These are phyloP conservation scores for Thecophora atra DNA, from an alignment of 2,888 invertebrate genomes.

Conservation along the genomic window DNA sequence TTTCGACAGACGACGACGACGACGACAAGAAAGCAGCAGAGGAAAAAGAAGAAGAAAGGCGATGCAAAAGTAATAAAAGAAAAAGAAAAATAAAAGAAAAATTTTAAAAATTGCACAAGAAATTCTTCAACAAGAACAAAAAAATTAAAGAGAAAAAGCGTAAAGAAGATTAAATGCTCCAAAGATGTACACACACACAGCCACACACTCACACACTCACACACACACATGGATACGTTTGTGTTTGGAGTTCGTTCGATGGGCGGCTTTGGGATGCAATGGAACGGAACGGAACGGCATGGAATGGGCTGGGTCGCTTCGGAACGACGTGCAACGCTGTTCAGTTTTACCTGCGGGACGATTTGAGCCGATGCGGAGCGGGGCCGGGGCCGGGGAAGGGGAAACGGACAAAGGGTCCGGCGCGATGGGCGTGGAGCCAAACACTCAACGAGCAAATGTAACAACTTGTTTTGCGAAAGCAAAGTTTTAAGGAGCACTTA, in stretches of 20 bases:
- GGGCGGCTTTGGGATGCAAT: conserved; percentile 25
- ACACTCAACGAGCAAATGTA: background rate
- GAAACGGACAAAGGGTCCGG: too few species aligned
- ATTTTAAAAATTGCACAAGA: conserved; percentile 22
- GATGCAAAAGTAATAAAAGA: conserved; percentile 22
- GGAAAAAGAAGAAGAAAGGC: conserved; percentile 33
- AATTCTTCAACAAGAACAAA: conserved; percentile 31
- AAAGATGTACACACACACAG: conserved; percentile 52
- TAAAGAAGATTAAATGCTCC: conserved; percentile 56
- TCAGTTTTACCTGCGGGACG: conserved; percentile 10
- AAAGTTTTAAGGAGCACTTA: background rate
- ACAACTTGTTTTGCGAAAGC: background rate
- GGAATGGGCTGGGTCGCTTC: background rate
- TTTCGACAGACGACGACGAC: conserved; percentile 32
- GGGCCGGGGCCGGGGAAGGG: background rate
- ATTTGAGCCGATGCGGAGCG: background rate
- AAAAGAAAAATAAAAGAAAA: conserved; percentile 22
- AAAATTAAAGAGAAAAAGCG: conserved; percentile 31
- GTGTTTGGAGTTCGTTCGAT: conserved; percentile 30
- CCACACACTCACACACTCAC: too few species aligned
- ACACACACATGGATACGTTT: conserved; percentile 50
- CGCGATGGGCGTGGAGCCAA: background rate
- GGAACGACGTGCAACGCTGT: background rate
- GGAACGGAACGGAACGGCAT: background rate
- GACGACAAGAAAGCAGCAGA: too few species aligned